phyloP scores from a whole-genome alignment of 2,113 vertebrate species.

The Blennius ocellaris region DNA sequence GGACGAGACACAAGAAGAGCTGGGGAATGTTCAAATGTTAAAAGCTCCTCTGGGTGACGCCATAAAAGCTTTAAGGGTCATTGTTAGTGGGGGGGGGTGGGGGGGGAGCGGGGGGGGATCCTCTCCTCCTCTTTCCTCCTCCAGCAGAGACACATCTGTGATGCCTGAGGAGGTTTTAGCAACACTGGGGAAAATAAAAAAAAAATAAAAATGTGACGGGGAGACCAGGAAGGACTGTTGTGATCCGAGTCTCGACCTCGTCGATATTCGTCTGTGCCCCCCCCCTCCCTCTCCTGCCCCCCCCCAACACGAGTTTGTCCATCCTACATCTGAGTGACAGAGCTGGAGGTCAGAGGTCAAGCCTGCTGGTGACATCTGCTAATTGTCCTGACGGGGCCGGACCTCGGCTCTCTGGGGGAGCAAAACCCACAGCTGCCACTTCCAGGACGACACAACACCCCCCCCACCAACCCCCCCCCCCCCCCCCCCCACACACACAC shows the following conservation, averaged over 20 bases:
- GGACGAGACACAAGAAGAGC: slow-evolving; percentile 53
- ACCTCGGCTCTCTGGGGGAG: slow-evolving; percentile 59
- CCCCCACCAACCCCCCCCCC: slow-evolving; percentile 7
- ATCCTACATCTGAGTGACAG: slow-evolving; percentile 56
- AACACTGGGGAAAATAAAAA: no score
- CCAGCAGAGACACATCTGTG: slow-evolving; percentile 73
- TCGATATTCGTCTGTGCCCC: not conserved
- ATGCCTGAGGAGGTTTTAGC: not conserved
- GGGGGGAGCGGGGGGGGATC: no score
- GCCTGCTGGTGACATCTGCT: slow-evolving; percentile 79
- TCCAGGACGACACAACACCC: slow-evolving; percentile 25
- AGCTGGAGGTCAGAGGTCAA: slow-evolving; percentile 79
- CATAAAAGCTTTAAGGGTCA: slow-evolving; percentile 34
- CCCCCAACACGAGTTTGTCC: no score
- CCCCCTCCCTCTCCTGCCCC: not conserved
- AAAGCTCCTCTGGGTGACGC: slow-evolving; percentile 62
- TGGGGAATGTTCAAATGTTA: slow-evolving; percentile 65
- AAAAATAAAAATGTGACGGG: no score
- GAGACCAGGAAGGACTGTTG: not conserved
- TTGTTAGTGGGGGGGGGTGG: slow-evolving; percentile 41
- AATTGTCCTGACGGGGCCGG: slow-evolving; percentile 80
- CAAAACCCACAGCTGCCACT: slow-evolving; percentile 67
- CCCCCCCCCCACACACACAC: not conserved
- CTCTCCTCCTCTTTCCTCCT: slow-evolving; percentile 59
- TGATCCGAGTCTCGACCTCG: no score